A percentile compares a stretch with the other conserved stretches of the same genome.
Evolutionary conservation across 1,140 invertebrate genomes (phyloP).

Genomic region (Brachionus rubens): DNA sequence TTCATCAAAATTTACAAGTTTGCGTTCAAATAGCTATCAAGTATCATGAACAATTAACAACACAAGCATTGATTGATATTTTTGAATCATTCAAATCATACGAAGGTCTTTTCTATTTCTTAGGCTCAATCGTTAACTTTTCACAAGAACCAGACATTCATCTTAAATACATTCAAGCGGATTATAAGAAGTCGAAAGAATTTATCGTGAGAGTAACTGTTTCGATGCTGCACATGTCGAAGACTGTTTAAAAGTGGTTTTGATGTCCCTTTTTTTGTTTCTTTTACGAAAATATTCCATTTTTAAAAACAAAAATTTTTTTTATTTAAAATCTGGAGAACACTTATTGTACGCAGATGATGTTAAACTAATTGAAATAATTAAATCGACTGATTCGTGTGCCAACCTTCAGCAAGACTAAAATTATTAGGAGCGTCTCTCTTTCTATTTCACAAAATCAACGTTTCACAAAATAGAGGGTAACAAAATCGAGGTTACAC

Average conservation of each 20-base stretch:
- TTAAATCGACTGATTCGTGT: too few relatives aligned
- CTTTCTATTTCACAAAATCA: too few relatives aligned
- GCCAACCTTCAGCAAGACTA: too few relatives aligned
- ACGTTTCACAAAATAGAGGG: too few relatives aligned
- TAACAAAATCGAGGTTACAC: too few relatives aligned
- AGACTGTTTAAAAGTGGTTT: conserved; percentile 98
- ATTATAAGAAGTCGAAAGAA: conserved; percentile 98
- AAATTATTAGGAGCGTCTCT: too few relatives aligned
- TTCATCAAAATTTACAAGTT: conserved; percentile 89
- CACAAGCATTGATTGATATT: conserved; percentile 92
- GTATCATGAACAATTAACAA: conserved; percentile 96
- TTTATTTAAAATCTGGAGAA: too few relatives aligned
- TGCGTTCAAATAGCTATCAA: conserved; percentile 83
- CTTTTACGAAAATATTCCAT: too few relatives aligned
- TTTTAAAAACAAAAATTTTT: too few relatives aligned
- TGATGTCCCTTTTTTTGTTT: too few relatives aligned
- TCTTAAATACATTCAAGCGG: conserved; percentile 96
- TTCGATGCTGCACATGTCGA: conserved; percentile 98
- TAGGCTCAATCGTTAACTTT: conserved; percentile 99
- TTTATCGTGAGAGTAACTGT: conserved; percentile 96
- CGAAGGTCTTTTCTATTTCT: conserved; percentile 97
- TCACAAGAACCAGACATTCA: conserved; percentile 98
- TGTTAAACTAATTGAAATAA: too few relatives aligned
- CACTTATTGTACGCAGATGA: too few relatives aligned
- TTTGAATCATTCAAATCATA: conserved; percentile 99